A percentile compares a stretch with the other conserved stretches of the same genome.
Conservation (phyloP, 2,113 vertebrate species). For the Hylia prasina region DNA sequence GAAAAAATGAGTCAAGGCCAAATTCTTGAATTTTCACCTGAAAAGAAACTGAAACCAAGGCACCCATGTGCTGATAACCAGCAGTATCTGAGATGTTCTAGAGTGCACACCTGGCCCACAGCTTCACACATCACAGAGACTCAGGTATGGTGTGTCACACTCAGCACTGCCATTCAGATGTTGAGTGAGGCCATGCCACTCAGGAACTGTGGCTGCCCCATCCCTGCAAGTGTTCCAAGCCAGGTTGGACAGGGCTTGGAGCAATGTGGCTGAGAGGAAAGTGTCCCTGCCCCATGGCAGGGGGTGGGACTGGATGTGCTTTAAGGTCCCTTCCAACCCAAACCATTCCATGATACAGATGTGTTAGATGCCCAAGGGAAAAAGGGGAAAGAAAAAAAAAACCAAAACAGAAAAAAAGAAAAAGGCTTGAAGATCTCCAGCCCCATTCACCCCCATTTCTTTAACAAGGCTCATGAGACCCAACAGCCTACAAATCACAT, state of each 20-base stretch:
- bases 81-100: background rate
- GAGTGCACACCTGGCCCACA: background rate
- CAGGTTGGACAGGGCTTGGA: background rate
- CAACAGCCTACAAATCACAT: background rate
- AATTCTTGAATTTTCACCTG: background rate
- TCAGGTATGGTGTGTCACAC: background rate
- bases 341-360: background rate
- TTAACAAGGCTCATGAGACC: background rate
- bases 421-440: background rate
- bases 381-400: background rate
- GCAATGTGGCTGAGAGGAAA: fast-evolving
- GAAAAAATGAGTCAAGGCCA: background rate
- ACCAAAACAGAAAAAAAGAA: background rate
- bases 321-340: background rate
- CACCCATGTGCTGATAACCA: background rate
- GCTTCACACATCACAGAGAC: background rate
- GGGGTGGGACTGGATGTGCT: background rate
- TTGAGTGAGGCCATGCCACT: too few species aligned
- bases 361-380: background rate
- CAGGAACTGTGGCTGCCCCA: background rate
- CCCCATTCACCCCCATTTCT: background rate
- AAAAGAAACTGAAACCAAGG: background rate
- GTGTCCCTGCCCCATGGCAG: background rate
- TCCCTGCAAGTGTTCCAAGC: background rate
- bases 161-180: background rate